phyloP scores from a whole-genome alignment of 2,113 vertebrate species.

The Ursus arctos region DNA sequence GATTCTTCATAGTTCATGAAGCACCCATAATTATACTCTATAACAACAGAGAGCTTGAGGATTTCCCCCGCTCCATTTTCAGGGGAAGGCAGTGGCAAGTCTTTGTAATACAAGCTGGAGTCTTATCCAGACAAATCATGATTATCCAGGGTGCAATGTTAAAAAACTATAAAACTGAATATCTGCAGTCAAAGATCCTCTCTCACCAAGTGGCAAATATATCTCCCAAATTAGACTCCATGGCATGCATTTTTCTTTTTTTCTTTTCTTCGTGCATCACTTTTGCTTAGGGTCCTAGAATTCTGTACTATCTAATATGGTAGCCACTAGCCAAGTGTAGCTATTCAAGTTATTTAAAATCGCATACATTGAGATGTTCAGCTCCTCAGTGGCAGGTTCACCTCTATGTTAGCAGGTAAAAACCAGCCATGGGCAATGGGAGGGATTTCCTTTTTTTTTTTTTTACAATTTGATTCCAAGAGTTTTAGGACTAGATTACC shows the following conservation, averaged over 20 bases:
- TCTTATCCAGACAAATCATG: constrained; percentile 41
- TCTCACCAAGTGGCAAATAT: fast-evolving
- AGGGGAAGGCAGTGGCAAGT: neutral
- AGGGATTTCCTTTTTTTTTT: neutral
- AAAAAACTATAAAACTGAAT: constrained; percentile 16
- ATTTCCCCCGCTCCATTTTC: neutral
- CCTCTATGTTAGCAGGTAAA: neutral
- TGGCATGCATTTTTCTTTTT: neutral
- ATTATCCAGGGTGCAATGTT: neutral
- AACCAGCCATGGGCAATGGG: neutral
- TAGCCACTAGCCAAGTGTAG: neutral
- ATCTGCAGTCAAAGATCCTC: neutral
- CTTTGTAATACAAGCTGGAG: constrained; percentile 43
- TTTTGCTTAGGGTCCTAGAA: neutral
- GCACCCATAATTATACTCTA: constrained; percentile 55
- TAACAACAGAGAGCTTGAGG: neutral
- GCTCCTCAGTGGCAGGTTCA: too few relatives aligned
- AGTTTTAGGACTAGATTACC: neutral
- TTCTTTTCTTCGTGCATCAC: neutral
- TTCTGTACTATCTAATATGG: neutral
- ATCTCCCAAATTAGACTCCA: neutral
- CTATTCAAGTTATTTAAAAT: neutral
- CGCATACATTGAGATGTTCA: neutral
- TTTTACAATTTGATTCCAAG: neutral
- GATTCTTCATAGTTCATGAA: constrained; percentile 32